Evolutionary conservation across 2,888 invertebrate species (phyloP).

Genomic region (Dryadula phaetusa): DNA sequence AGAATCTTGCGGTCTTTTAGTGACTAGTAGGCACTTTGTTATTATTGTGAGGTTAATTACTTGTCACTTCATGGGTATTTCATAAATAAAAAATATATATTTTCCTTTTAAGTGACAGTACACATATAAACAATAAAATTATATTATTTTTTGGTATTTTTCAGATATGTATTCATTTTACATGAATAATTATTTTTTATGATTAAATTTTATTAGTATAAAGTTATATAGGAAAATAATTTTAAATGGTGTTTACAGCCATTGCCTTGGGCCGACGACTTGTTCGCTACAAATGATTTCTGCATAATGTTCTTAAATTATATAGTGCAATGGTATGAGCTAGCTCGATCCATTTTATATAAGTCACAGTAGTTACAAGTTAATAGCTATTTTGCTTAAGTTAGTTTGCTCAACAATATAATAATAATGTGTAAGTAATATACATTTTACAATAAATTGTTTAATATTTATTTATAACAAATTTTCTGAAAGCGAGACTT

Average conservation of each 20-base stretch:
- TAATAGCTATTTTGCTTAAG: neutral
- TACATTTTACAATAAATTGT: too few relatives aligned
- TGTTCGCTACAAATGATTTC: constrained; percentile 8
- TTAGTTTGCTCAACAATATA: neutral
- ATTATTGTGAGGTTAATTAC: neutral
- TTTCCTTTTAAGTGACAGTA: neutral
- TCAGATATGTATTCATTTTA: neutral
- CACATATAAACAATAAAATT: too few relatives aligned
- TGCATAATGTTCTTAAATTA: constrained; percentile 16
- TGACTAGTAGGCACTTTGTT: neutral
- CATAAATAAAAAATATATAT: neutral
- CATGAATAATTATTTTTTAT: neutral
- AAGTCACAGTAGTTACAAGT: constrained; percentile 2
- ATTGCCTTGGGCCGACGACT: constrained; percentile 1
- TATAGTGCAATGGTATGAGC: constrained; percentile 3
- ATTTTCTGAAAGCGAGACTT: too few relatives aligned
- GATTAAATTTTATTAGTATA: neutral
- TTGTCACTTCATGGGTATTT: constrained; percentile 18
- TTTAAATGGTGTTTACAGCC: constrained; percentile 4
- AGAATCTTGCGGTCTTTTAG: neutral
- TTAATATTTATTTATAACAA: too few relatives aligned
- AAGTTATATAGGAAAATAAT: constrained; percentile 5
- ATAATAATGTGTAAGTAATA: neutral
- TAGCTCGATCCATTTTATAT: constrained; percentile 16
- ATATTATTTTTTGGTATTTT: neutral